Evolutionary conservation across 2,113 vertebrate species (phyloP), one percentile per base, ranked within the genome.

Genomic region (Theristicus caerulescens): DNA sequence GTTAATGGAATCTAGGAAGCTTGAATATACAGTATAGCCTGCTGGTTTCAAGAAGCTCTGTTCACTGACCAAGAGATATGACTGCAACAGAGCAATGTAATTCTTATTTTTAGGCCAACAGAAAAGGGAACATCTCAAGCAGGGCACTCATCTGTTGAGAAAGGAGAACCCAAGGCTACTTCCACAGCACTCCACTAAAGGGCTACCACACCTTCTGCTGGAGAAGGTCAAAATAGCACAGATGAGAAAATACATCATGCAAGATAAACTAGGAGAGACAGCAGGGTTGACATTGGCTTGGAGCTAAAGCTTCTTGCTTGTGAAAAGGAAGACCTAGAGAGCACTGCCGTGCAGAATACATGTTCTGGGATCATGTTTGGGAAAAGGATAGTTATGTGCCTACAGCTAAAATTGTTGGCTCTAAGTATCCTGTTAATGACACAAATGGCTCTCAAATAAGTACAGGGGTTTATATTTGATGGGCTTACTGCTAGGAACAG

Each of bases 1-100:
- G 96, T 96, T 96, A 97, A 97, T 97, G 96, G 86, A 76, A 97
- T 97, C 95, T 47, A 84, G 76, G 85, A 88, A 92, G 88, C 47
- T 72, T 77, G 88, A 65, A 69, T 36, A 76, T 90, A 74, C 88
- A 76, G 79, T 40, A 74, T 61, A 88, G 76, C 66, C 86, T 62
- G 36, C 73, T 94, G 89, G 54, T 86, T 96, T 69, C 72, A 55
- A 73, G 76, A 44, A 83, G 62, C 38, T 88, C 83, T 77, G 32
- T 44, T 89, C 54, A 22, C 51, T 86, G 81, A 46, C 24, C 5
- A 2, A 79, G 52, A 26, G 46, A 44, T 42, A 46, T 5, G 84
- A 51, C 78, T 62, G 89, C 66, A 70, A 32, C 27, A 40, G 49
- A 80, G 78, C 82, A 62, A 40, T 3, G 21, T 16, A 46, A 73